Evolutionary conservation across 2,797 vertebrate species (phyloP).

Genomic region (Pampus argenteus): DNA sequence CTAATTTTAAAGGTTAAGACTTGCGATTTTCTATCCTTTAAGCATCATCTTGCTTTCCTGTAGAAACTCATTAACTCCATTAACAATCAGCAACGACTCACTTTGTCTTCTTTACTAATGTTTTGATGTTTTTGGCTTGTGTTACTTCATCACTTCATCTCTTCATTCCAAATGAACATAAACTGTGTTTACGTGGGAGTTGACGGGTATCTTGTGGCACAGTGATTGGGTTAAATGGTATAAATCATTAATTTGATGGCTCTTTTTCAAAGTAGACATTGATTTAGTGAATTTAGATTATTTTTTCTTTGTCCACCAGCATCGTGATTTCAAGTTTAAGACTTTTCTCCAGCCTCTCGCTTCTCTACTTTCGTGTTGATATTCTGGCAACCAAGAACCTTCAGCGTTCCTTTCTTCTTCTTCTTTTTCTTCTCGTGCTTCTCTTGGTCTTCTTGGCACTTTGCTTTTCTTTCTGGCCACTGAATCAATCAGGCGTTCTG

Average conservation of each 20-base stretch:
- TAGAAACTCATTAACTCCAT: conserved; percentile 3
- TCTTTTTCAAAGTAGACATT: neutral
- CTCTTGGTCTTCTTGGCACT: conserved; percentile 39
- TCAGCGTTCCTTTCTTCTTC: conserved; percentile 36
- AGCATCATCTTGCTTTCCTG: conserved; percentile 4
- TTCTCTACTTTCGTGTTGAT: conserved; percentile 27
- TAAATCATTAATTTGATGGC: neutral
- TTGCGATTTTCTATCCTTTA: conserved; percentile 33
- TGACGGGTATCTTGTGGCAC: neutral
- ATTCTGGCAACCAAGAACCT: conserved; percentile 45
- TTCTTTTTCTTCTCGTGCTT: conserved; percentile 41
- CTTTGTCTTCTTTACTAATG: conserved; percentile 14
- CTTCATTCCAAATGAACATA: neutral
- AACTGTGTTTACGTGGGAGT: conserved; percentile 4
- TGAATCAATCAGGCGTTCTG: conserved; percentile 48
- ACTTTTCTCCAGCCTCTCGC: conserved; percentile 2
- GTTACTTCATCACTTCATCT: neutral
- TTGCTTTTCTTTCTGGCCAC: conserved; percentile 57
- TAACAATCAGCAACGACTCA: neutral
- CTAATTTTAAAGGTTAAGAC: conserved; percentile 22
- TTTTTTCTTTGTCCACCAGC: neutral
- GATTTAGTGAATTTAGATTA: neutral
- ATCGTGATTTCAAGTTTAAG: neutral
- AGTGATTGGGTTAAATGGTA: conserved; percentile 4
- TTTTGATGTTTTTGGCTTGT: conserved; percentile 21